phyloP scores from a whole-genome alignment of 2,797 vertebrate genomes.

The Phataginus tricuspis region DNA sequence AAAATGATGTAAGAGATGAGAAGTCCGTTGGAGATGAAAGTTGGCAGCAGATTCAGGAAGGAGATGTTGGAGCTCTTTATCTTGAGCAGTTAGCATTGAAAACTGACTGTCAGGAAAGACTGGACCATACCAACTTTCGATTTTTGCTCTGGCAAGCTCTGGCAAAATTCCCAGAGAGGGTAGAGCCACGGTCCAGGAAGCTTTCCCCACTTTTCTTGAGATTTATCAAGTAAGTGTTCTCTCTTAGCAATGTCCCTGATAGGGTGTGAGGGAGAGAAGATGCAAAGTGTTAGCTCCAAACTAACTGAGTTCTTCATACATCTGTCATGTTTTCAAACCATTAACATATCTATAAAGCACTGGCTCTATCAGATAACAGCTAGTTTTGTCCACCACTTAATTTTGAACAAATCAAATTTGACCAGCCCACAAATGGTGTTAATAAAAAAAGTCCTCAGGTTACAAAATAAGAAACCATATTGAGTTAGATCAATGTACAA shows the following conservation, averaged over 20 bases:
- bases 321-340: not conserved
- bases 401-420: constrained; percentile 19
- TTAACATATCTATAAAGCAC: not conserved
- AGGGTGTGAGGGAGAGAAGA: not conserved
- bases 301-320: not conserved
- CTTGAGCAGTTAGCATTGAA: constrained; percentile 86
- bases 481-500: not conserved
- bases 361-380: not conserved
- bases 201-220: constrained; percentile 95
- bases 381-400: not conserved
- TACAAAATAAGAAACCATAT: not conserved
- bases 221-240: constrained; percentile 92
- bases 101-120: constrained; percentile 87
- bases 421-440: not conserved
- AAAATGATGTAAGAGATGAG: constrained; percentile 81
- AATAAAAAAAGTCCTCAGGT: not conserved
- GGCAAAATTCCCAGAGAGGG: constrained; percentile 92
- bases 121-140: constrained; percentile 96
- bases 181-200: constrained; percentile 95
- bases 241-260: not conserved
- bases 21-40: constrained; percentile 76
- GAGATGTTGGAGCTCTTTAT: constrained; percentile 89
- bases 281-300: not conserved
- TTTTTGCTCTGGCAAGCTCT: constrained; percentile 94
- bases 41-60: constrained; percentile 85